Evolutionary conservation across 2,797 vertebrate genomes (phyloP), one percentile per base, ranked within the genome.

Genomic region (Craterocephalus amniculus): DNA sequence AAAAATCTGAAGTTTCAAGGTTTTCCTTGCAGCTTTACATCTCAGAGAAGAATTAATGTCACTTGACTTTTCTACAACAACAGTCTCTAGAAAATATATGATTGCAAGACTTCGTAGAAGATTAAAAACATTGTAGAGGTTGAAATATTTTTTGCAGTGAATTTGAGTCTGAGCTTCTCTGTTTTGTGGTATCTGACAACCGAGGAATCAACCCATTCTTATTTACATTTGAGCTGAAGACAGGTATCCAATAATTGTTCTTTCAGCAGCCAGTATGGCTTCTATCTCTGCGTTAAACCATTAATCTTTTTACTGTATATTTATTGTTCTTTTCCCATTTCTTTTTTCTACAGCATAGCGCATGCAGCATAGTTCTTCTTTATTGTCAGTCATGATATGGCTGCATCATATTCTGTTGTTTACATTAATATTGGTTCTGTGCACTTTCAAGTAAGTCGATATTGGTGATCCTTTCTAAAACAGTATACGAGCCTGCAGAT

Each of bases 161-260:
- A 55, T 43, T 71, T 52, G 49, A 72, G 45, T 73, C 26, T 67
- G 72, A 74, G 73, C 63, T 69, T 67, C 48, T 65, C 67, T 69
- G 74, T 79, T 73, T 78, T 83, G 70, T 72, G 51, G 61, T 79
- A 74, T 82, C 74, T 83, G 74, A 80, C 78, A 76, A 71, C 81
- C 78, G 76, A 83, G 73, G 73, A 68, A 70, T 72, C 72, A 75
- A 75, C 67, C 75, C 64, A 73, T 75, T 80, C 81, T 80, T 86
- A 83, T 86, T 90, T 88, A 89, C 84, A 88, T 88, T 64, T 70
- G 45, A 78, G 76, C 72, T 79, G 81, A 80, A 38, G 56, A 83
- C 35, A 58, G 78, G 60, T 78, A 80, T 81, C 74, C 76, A 83
- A 80, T 90, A 83, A 91, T 89, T 89, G 85, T 84, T 87, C 80